Evolutionary conservation across 1,140 invertebrate species (phyloP).

Genomic region (Drosophila oshimai): DNA sequence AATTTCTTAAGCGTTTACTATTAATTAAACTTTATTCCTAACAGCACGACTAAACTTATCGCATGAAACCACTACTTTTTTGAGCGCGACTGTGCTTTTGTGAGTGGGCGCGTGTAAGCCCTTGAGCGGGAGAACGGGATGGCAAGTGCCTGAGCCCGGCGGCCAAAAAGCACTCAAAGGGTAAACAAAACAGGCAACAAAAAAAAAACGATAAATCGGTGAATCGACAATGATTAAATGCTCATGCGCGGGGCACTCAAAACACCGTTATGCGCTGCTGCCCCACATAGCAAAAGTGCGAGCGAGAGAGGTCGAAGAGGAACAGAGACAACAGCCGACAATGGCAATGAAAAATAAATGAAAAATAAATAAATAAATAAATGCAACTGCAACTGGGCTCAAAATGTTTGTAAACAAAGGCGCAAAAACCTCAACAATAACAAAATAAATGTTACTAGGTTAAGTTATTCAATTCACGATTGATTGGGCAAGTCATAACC

Average conservation of each 20-base stretch:
- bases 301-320: background rate
- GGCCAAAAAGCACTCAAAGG: conserved; percentile 27
- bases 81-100: background rate
- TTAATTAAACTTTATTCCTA: too few relatives aligned
- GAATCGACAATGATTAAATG: conserved; percentile 16
- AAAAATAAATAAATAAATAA: background rate
- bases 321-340: conserved; percentile 27
- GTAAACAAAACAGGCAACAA: conserved; percentile 13
- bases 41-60: too few relatives aligned
- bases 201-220: conserved; percentile 13
- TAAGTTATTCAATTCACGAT: conserved; percentile 22
- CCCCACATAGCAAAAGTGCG: background rate
- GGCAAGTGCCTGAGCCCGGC: background rate
- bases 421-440: conserved; percentile 10
- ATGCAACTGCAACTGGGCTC: conserved; percentile 20
- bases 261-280: conserved; percentile 51
- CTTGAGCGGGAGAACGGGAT: conserved; percentile 34
- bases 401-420: conserved; percentile 35
- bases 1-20: too few relatives aligned
- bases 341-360: conserved; percentile 55
- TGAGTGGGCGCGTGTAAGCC: conserved; percentile 45
- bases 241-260: conserved; percentile 26
- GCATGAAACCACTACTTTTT: background rate
- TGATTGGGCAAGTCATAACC: conserved; percentile 27
- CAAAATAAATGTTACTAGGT: conserved; percentile 35